Percentiles rank a stretch among this genome's conserved stretches.
Evolutionary conservation across 1,140 invertebrate species (phyloP).

Genomic region (Centruroides vittatus): DNA sequence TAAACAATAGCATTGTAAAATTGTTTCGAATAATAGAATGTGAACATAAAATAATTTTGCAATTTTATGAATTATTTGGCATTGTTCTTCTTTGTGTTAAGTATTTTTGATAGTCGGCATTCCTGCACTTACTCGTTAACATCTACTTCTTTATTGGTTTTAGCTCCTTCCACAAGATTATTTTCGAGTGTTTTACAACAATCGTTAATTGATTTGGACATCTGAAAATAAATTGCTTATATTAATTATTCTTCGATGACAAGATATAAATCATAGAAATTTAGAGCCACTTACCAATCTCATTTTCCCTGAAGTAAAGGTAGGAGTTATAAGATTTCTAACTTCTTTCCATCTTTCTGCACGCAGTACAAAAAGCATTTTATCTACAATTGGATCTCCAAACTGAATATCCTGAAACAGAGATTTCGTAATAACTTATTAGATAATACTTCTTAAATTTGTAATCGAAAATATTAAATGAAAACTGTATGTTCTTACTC

Average conservation of each 20-base stretch:
- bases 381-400: constrained; percentile 2
- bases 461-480: too few species aligned
- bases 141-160: neutral
- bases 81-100: too few species aligned
- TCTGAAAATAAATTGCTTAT: neutral
- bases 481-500: neutral
- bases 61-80: too few species aligned
- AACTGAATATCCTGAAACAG: neutral
- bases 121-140: neutral
- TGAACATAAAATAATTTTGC: too few species aligned
- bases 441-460: neutral
- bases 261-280: neutral
- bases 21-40: too few species aligned
- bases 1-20: too few species aligned
- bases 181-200: constrained; percentile 2
- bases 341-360: constrained; percentile 38
- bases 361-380: constrained; percentile 1
- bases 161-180: neutral
- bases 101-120: too few species aligned
- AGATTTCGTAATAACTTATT: neutral
- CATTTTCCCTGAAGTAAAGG: constrained; percentile 43
- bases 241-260: constrained; percentile 5
- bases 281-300: constrained; percentile 30
- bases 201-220: constrained; percentile 2
- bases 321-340: constrained; percentile 39